phyloP scores from a whole-genome alignment of 2,797 vertebrate genomes.

The Karalla daura region DNA sequence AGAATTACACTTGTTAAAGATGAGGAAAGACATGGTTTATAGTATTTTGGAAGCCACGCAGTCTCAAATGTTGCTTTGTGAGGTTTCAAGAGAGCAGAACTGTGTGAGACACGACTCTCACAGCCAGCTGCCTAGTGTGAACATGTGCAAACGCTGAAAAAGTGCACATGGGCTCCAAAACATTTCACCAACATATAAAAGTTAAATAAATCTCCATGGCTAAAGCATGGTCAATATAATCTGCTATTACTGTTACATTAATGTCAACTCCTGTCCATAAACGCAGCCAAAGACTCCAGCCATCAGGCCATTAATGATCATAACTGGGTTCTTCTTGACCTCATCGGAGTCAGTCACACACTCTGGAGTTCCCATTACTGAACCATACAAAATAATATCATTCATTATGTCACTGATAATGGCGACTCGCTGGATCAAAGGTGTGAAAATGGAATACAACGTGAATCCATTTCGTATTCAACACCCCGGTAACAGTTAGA shows the following conservation, averaged over 20 bases:
- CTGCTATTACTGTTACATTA: conserved; percentile 38
- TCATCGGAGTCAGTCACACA: conserved; percentile 25
- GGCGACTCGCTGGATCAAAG: conserved; percentile 48
- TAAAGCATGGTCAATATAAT: conserved; percentile 11
- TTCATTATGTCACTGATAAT: conserved; percentile 46
- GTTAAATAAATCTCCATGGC: conserved; percentile 18
- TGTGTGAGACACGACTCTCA: background rate
- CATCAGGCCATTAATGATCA: conserved; percentile 36
- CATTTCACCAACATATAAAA: conserved; percentile 10
- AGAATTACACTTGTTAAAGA: background rate
- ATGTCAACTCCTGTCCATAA: conserved; percentile 44
- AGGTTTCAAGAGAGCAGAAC: background rate
- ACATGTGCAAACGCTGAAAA: conserved; percentile 23
- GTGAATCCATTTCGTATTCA: conserved; percentile 18
- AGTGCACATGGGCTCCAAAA: background rate
- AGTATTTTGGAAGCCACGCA: background rate
- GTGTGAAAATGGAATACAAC: conserved; percentile 54
- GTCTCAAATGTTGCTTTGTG: background rate
- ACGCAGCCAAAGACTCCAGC: conserved; percentile 26
- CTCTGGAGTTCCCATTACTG: conserved; percentile 39
- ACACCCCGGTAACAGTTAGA: conserved; percentile 57
- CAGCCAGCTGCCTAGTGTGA: conserved; percentile 21
- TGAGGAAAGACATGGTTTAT: background rate
- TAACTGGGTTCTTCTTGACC: conserved; percentile 45
- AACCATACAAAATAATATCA: conserved; percentile 51